Base-by-base conservation (phyloP, 2,888 invertebrate species). In the Aproaerema taeniolella region DNA sequence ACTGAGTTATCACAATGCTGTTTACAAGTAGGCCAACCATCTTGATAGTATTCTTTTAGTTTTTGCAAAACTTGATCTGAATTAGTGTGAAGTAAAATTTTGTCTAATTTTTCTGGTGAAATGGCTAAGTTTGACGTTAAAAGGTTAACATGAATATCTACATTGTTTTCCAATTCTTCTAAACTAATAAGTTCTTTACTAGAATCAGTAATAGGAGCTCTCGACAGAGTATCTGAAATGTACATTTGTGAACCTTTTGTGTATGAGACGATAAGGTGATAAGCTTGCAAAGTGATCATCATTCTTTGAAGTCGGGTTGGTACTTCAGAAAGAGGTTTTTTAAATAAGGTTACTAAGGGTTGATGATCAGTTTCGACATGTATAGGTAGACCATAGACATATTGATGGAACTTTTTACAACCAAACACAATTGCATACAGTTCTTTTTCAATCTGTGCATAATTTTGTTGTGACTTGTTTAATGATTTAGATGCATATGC, bases 221-320 rank as follows among this genome's bases (percentile, higher is more conserved):
- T 15, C 5, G 42, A n/a, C 2, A 43, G 10, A 10, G 42, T 43
- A 10, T 43, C 42, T 1, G 42, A 39, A 10, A 43, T 11, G 32
- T 43, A 43, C 39, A 42, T 42, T 38, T 42, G 25, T 8, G 42
- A 29, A 6, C 42, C 42, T 14, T 42, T 42, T 24, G 34, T 43
- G 24, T 43, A 43, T 16, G 36, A 25, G 0, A 43, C 43, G 17
- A 20, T 26, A 30, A 43, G 13, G 10, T 36, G 20, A 36, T 43
- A 43, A 10, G 36, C 15, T 11, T 43, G 43, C 4, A 43, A 28
- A 2, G 39, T 13, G 9, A 43, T 39, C 42, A 43, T 43, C 39
- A 43, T 39, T 28, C 42, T 39, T 29, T 43, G 42, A 5, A 39
- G 34, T 28, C 42, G 29, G 2, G 39, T 28, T 20, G 42, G 42